phyloP scores from a whole-genome alignment of 2,888 invertebrate genomes.

The Dendrolimus pini region DNA sequence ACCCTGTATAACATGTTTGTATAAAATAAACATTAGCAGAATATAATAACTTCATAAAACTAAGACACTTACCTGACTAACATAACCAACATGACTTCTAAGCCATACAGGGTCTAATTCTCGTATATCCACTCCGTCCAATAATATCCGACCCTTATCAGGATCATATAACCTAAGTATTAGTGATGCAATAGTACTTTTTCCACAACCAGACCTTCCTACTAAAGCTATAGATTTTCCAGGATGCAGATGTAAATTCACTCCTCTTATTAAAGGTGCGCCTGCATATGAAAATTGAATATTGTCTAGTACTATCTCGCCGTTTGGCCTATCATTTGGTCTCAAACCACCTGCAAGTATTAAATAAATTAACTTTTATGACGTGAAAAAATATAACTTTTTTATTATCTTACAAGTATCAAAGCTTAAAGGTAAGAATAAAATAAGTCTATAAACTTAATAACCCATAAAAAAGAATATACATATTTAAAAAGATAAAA shows the following conservation, averaged over 20 bases:
- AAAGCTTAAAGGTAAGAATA: too few species aligned
- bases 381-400: too few species aligned
- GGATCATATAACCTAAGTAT: slow-evolving; percentile 93
- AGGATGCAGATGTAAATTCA: slow-evolving; percentile 80
- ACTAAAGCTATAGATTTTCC: slow-evolving; percentile 87
- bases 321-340: slow-evolving; percentile 73
- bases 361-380: not conserved
- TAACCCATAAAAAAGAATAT: too few species aligned
- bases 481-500: too few species aligned
- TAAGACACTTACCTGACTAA: slow-evolving; percentile 81
- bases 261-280: slow-evolving; percentile 72
- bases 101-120: slow-evolving; percentile 90
- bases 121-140: slow-evolving; percentile 87
- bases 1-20: too few species aligned
- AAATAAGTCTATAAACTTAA: too few species aligned
- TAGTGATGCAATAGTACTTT: slow-evolving; percentile 92
- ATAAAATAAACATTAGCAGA: too few species aligned
- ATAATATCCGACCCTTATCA: slow-evolving; percentile 78
- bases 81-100: slow-evolving; percentile 90
- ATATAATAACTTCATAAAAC: not conserved
- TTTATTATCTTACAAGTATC: too few species aligned
- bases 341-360: slow-evolving; percentile 76
- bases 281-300: slow-evolving; percentile 85
- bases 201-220: slow-evolving; percentile 96
- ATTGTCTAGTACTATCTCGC: slow-evolving; percentile 85